Percentiles rank a stretch among this genome's conserved stretches.
Evolutionary conservation across 2,113 vertebrate genomes (phyloP).

Genomic region (Nansenia antarctica): DNA sequence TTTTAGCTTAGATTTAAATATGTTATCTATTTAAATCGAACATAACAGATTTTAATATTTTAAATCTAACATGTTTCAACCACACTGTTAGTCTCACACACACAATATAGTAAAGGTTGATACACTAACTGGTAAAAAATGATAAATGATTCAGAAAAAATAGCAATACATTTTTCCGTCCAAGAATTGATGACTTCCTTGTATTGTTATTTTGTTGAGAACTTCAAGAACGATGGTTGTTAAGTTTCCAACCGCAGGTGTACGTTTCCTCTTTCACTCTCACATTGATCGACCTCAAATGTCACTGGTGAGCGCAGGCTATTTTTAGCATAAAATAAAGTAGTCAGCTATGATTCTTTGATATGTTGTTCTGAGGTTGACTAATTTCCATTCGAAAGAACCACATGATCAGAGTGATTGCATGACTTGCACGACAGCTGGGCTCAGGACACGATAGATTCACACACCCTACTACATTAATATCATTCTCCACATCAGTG

Average conservation of each 20-base stretch:
- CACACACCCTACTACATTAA: too few species aligned
- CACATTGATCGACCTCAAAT: background rate
- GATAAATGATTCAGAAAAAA: background rate
- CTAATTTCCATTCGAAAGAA: background rate
- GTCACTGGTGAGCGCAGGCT: constrained; percentile 30
- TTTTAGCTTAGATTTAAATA: too few species aligned
- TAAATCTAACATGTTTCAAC: too few species aligned
- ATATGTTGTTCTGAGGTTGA: background rate
- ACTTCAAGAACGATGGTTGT: constrained; percentile 30
- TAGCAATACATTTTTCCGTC: background rate
- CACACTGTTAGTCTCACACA: too few species aligned
- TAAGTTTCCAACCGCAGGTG: constrained; percentile 66
- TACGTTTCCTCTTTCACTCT: constrained; percentile 30
- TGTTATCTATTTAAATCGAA: too few species aligned
- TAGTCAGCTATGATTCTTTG: constrained; percentile 17
- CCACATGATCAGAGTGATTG: background rate
- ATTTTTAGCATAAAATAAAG: constrained; percentile 52
- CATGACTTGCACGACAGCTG: background rate
- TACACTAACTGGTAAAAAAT: background rate
- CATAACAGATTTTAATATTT: too few species aligned
- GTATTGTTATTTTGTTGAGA: constrained; percentile 40
- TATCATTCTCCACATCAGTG: background rate
- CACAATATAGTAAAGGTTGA: background rate
- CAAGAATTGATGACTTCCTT: background rate
- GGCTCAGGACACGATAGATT: background rate